A percentile compares a stretch with the other conserved stretches of the same genome.
Evolutionary conservation across 2,113 vertebrate genomes (phyloP).

Genomic region (Neopipo cinnamomea): DNA sequence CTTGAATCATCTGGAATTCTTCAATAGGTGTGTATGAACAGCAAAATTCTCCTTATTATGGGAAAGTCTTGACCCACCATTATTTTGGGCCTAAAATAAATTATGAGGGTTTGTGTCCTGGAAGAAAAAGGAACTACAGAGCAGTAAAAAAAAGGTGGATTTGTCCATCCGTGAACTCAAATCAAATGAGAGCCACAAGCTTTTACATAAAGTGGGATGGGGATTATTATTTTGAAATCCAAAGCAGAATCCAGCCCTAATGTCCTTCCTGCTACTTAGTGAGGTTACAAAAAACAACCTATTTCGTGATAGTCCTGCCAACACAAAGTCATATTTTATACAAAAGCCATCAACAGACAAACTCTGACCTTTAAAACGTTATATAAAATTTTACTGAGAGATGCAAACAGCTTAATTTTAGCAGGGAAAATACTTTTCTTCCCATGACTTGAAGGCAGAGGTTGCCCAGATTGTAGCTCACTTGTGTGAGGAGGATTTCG

Average conservation of each 20-base stretch:
- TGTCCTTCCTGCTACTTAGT: conserved; percentile 16
- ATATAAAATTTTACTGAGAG: not conserved
- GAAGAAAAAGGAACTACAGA: not conserved
- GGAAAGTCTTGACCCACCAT: not conserved
- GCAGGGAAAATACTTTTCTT: not conserved
- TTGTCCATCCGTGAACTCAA: not conserved
- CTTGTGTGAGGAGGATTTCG: not conserved
- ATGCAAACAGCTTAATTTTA: not conserved
- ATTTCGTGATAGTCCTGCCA: not conserved
- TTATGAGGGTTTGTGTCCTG: not conserved
- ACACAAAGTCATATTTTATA: conserved; percentile 43
- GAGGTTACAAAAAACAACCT: not conserved
- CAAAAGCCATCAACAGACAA: not conserved
- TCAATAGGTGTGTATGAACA: not conserved
- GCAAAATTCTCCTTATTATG: not conserved
- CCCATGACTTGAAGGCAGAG: not conserved
- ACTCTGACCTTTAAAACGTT: conserved; percentile 36
- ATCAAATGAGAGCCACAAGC: not conserved
- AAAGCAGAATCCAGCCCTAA: conserved; percentile 5
- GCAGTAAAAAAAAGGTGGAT: not conserved
- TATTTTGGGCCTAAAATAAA: not conserved
- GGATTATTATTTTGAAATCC: not conserved
- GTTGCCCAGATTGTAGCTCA: not conserved
- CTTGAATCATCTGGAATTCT: not conserved
- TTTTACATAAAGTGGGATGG: not conserved